Percentiles rank a stretch among this genome's conserved stretches.
These are phyloP conservation scores for Nothoprocta pentlandii DNA, from an alignment of 2,113 vertebrate species.

Conservation along the genomic window DNA sequence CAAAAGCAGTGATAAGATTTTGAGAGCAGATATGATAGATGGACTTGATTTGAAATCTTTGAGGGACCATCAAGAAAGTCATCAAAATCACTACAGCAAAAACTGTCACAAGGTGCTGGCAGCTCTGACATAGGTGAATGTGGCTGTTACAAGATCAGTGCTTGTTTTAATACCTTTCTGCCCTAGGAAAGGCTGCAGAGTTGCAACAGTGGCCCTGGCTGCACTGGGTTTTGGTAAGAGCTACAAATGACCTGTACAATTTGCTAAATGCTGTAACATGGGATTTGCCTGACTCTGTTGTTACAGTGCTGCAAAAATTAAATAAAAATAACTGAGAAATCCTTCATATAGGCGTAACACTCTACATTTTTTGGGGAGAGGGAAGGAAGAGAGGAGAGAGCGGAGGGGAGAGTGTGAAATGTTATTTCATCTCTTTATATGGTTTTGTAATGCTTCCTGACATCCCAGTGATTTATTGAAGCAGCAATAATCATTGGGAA, in stretches of 20 bases:
- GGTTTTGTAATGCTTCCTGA: constrained; percentile 33
- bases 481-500: constrained; percentile 25
- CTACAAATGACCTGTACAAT: neutral
- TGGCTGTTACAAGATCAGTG: neutral
- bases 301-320: neutral
- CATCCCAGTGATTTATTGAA: constrained; percentile 48
- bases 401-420: constrained; percentile 6
- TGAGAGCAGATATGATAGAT: neutral
- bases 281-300: neutral
- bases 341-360: neutral
- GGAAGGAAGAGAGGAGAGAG: neutral
- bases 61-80: neutral
- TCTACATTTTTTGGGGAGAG: neutral
- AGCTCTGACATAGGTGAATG: neutral
- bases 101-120: neutral
- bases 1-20: neutral
- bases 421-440: neutral
- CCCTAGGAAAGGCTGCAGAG: neutral
- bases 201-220: neutral
- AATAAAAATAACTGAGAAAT: neutral
- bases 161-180: neutral
- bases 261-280: neutral
- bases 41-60: neutral
- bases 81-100: neutral
- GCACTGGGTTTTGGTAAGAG: neutral